These are phyloP conservation scores for Phoeniculus purpureus DNA, from an alignment of 2,797 vertebrate genomes.

Conservation along the genomic window DNA sequence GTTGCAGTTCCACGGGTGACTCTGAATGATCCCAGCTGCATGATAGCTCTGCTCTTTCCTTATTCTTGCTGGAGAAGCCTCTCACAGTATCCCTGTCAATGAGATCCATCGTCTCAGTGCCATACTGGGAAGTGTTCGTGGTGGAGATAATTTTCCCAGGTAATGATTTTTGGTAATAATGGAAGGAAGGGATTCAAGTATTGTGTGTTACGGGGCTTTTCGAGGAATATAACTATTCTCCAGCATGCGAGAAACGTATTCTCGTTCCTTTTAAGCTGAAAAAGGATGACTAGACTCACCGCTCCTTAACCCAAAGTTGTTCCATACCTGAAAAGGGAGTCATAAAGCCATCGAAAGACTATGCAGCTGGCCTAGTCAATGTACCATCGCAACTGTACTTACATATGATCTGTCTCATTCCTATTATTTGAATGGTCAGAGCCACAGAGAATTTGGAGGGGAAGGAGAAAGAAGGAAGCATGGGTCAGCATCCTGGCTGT, in stretches of 20 bases:
- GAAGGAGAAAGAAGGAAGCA: neutral
- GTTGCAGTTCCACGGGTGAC: neutral
- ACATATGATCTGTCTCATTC: neutral
- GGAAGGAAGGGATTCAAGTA: neutral
- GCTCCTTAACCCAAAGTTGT: neutral
- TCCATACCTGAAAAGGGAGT: neutral
- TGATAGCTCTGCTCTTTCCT: neutral
- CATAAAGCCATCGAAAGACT: neutral
- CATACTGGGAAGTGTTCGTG: neutral
- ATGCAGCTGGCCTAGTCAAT: neutral
- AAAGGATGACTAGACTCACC: neutral
- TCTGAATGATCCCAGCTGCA: slow-evolving; percentile 30
- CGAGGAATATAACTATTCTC: slow-evolving; percentile 22
- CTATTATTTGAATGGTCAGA: neutral
- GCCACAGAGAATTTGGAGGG: neutral
- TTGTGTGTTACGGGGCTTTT: neutral
- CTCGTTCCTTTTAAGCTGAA: neutral
- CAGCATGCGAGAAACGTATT: neutral
- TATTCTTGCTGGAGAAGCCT: neutral
- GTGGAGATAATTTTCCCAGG: neutral
- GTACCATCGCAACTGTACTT: neutral
- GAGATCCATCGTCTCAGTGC: neutral
- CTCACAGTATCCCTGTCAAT: neutral
- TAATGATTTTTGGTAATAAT: slow-evolving; percentile 42
- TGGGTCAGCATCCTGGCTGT: neutral